phyloP scores from a whole-genome alignment of 2,888 invertebrate genomes.

The Rapana venosa region DNA sequence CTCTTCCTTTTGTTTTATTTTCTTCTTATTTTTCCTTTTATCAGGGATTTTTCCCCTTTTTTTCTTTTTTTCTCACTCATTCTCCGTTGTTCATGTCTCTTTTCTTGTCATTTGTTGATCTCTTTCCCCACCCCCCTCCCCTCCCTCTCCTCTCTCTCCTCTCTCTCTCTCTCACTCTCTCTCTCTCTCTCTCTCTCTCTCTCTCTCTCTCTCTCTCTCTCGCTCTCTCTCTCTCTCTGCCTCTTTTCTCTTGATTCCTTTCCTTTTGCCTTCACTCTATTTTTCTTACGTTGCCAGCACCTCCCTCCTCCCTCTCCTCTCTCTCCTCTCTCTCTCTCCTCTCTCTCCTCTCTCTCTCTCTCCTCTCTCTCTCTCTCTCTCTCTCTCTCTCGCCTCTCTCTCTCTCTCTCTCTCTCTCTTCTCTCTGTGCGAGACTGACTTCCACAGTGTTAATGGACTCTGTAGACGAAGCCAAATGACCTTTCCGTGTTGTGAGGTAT shows the following conservation, averaged over 20 bases:
- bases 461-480: too few species aligned
- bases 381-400: not conserved
- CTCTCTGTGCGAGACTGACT: not conserved
- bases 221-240: not conserved
- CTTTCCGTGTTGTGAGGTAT: too few species aligned
- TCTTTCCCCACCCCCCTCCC: not conserved
- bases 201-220: slow-evolving; percentile 5
- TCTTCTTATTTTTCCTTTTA: not conserved
- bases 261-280: not conserved
- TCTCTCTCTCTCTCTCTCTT: not conserved
- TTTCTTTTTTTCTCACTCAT: slow-evolving; percentile 6
- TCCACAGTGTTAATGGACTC: not conserved
- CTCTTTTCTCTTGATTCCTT: not conserved
- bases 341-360: not conserved
- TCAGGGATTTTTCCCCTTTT: not conserved
- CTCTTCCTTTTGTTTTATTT: not conserved
- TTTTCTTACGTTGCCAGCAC: not conserved
- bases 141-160: not conserved
- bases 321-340: not conserved
- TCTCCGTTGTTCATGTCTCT: not conserved
- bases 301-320: not conserved
- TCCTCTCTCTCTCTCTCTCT: not conserved
- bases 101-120: not conserved
- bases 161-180: not conserved
- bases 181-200: not conserved